Base-by-base conservation (phyloP, 2,888 invertebrate genomes). In the Aelia acuminata region DNA sequence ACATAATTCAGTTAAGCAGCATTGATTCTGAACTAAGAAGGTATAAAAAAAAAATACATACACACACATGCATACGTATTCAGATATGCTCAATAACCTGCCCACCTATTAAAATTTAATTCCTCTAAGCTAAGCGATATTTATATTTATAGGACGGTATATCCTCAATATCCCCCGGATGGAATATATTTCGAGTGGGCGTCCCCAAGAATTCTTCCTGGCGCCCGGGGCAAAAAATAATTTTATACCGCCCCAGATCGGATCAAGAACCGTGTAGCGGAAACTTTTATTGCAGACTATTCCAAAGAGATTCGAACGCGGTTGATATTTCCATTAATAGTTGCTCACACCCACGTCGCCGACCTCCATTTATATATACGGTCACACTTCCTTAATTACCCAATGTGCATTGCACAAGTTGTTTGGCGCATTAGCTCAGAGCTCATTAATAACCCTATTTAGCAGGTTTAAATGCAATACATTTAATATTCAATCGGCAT, bases 381-480 rank as follows among this genome's bases (percentile, higher is more conserved):
- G n/a, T 13, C n/a, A 22, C 22, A 80, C n/a, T 80, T 80, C 80
- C 80, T 43, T 80, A 70, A 70, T 70, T 70, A 70, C 31, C 43
- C 43, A 80, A 80, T 47, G 80, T 43, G 22, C 80, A 47, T 87
- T 63, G 87, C 87, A 43, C 39, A 43, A 87, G 22, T n/a, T n/a
- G 43, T 3, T 1, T 31, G 0, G 15, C 53, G 31, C 63, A 87
- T 87, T 87, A 57, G 63, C 18, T 87, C 35, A 87, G n/a, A 20
- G n/a, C 53, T 4, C 87, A 47, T 87, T 70, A 87, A 87, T 70
- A 47, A 70, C 47, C 8, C 31, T 43, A 43, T 57, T 87, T 87
- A 87, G 57, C 47, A n/a, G 18, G 43, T 70, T 87, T 87, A 87
- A 87, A 70, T 87, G 63, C 22, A 7, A 80, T 43, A n/a, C 13